Evolutionary conservation across 2,888 invertebrate species (phyloP).

Genomic region (Bimastos eiseni): DNA sequence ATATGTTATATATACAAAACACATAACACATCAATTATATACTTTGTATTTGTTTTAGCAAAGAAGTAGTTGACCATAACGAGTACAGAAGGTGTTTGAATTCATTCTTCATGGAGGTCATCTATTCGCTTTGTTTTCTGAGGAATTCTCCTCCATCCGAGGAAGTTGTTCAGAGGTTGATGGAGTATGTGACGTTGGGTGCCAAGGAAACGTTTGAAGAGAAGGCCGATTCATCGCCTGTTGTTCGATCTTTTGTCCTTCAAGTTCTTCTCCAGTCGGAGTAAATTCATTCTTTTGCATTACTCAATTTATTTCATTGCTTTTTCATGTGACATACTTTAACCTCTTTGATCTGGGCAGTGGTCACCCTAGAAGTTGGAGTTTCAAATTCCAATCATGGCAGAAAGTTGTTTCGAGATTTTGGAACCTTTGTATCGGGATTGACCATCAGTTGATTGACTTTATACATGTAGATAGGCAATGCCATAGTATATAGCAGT

Average conservation of each 20-base stretch:
- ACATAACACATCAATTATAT: background rate
- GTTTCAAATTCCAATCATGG: no score
- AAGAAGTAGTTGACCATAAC: constrained; percentile 30
- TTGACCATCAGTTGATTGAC: no score
- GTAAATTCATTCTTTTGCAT: constrained; percentile 38
- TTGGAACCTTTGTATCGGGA: no score
- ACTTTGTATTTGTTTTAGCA: constrained; percentile 1
- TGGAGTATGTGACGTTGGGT: constrained; percentile 40
- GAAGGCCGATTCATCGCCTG: constrained; percentile 51
- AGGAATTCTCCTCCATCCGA: constrained; percentile 38
- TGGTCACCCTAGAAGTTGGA: no score
- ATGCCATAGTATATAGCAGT: no score
- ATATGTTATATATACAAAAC: background rate
- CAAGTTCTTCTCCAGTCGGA: constrained; percentile 50
- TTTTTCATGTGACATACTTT: background rate
- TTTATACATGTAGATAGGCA: no score
- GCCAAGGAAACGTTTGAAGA: constrained; percentile 46
- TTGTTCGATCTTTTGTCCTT: constrained; percentile 52
- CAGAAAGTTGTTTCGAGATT: no score
- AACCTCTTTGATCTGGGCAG: no score
- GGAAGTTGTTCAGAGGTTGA: constrained; percentile 40
- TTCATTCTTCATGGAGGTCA: constrained; percentile 45
- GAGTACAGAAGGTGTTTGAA: constrained; percentile 42
- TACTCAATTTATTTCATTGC: background rate
- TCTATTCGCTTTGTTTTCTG: constrained; percentile 43